Percentiles rank a stretch among this genome's conserved stretches.
phyloP scores from a whole-genome alignment of 2,113 vertebrate species.

The Mobula hypostoma region DNA sequence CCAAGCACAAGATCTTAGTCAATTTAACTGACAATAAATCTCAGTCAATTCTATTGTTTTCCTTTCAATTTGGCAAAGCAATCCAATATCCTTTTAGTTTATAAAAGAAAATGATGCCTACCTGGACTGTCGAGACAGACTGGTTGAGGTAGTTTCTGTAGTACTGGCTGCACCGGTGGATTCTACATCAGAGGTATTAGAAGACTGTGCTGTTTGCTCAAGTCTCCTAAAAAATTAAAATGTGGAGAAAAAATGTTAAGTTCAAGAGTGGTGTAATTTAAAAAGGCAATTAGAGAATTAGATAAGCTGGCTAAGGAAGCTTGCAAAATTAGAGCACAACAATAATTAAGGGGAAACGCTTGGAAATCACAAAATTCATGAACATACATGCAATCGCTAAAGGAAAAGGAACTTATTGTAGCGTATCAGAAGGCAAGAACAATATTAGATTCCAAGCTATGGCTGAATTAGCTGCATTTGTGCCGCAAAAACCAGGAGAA shows the following conservation, averaged over 20 bases:
- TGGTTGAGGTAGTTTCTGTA: constrained; percentile 99
- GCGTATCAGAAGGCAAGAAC: no score
- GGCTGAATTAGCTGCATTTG: no score
- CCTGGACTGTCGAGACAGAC: constrained; percentile 87
- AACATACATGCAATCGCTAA: no score
- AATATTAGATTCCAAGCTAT: no score
- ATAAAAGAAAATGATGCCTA: constrained; percentile 46
- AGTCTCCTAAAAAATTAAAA: constrained; percentile 52
- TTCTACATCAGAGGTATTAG: constrained; percentile 86
- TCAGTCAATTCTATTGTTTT: neutral
- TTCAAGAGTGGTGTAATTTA: neutral
- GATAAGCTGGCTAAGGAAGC: no score
- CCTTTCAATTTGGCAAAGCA: neutral
- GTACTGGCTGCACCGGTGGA: constrained; percentile 82
- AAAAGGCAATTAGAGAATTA: constrained; percentile 39
- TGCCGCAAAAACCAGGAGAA: no score
- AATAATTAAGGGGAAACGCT: neutral
- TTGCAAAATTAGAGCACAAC: no score
- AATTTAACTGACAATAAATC: neutral
- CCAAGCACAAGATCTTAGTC: neutral
- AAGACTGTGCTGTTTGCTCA: constrained; percentile 74
- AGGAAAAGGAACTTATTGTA: no score
- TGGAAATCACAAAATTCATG: no score
- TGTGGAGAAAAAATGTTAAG: constrained; percentile 18
- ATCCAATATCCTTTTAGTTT: neutral